These are phyloP conservation scores for Lutraria lutraria DNA, from an alignment of 2,888 invertebrate genomes.

Conservation along the genomic window DNA sequence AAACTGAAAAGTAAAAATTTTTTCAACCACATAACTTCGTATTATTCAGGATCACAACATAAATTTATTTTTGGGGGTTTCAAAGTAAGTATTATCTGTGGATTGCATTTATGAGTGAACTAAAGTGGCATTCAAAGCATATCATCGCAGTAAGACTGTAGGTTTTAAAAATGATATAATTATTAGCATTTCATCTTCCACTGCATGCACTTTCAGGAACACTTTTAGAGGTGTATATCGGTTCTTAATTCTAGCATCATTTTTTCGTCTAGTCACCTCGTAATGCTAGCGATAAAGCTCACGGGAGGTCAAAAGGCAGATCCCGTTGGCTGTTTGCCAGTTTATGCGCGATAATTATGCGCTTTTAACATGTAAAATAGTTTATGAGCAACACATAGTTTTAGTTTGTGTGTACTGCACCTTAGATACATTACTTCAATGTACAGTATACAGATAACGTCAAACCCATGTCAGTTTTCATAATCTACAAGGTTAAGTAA, in stretches of 20 bases:
- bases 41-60: too few relatives aligned
- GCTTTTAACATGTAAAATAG: slow-evolving; percentile 12
- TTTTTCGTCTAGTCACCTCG: slow-evolving; percentile 52
- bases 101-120: too few relatives aligned
- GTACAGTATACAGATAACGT: background rate
- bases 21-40: too few relatives aligned
- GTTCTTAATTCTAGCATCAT: background rate
- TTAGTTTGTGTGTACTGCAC: slow-evolving; percentile 9
- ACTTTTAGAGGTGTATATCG: slow-evolving; percentile 38
- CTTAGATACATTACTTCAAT: background rate
- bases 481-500: slow-evolving; percentile 27
- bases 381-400: background rate
- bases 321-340: slow-evolving; percentile 54
- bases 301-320: slow-evolving; percentile 54
- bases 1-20: too few relatives aligned
- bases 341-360: slow-evolving; percentile 42
- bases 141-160: background rate
- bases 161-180: slow-evolving; percentile 14
- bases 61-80: too few relatives aligned
- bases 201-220: background rate
- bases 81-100: too few relatives aligned
- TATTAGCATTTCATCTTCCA: background rate
- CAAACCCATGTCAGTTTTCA: background rate
- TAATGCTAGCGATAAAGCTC: slow-evolving; percentile 49
- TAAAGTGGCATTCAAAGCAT: background rate